Evolutionary conservation across 2,113 vertebrate genomes (phyloP).

Genomic region (Ibidorhyncha struthersii): DNA sequence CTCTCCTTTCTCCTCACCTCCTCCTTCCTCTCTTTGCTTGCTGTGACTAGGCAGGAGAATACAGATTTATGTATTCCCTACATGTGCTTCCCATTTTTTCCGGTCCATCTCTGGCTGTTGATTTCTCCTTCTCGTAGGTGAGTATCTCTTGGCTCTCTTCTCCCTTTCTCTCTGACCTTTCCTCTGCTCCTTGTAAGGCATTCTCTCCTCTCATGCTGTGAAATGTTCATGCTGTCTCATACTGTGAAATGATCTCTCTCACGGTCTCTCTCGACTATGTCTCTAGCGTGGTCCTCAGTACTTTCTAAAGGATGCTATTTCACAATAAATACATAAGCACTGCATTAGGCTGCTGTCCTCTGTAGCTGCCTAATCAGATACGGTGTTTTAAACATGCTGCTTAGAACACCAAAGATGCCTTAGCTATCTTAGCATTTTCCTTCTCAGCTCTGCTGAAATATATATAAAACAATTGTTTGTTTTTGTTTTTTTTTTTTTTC

Average conservation of each 20-base stretch:
- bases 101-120: background rate
- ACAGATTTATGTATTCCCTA: background rate
- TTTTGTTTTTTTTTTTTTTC: background rate
- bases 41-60: constrained; percentile 19
- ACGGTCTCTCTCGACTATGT: background rate
- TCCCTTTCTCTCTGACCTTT: constrained; percentile 40
- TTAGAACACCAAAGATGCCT: background rate
- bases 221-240: constrained; percentile 28
- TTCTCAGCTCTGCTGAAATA: background rate
- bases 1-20: constrained; percentile 10
- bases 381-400: background rate
- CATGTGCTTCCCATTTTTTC: background rate
- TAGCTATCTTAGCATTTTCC: background rate
- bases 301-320: constrained; percentile 6
- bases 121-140: background rate
- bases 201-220: constrained; percentile 1
- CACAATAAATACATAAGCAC: constrained; percentile 1
- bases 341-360: background rate
- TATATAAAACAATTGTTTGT: background rate
- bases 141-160: constrained; percentile 26
- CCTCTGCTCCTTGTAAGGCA: background rate
- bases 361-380: background rate
- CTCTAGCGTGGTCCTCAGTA: background rate
- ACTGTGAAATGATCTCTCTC: constrained; percentile 42
- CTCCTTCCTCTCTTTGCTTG: background rate